Evolutionary conservation across 2,888 invertebrate species (phyloP), one percentile per base, ranked within the genome.

Genomic region (Orthonevra nobilis): DNA sequence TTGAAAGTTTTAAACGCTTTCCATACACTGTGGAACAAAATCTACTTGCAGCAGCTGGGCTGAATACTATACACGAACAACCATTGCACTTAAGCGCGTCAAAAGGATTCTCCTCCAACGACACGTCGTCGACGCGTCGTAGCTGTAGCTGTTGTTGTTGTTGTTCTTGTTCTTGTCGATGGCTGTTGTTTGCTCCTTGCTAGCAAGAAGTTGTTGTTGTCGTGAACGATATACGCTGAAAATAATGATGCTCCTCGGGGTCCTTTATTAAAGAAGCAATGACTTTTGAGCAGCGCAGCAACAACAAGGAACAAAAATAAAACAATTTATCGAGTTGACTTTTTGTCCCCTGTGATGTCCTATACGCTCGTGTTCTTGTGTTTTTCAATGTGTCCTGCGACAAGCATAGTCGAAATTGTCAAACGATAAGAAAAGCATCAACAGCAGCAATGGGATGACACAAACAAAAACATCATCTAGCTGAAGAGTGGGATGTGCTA

Each of bases 291-390:
- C 28, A 50, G 14, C 30, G 56, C 5, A 38, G 46, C 28, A 26
- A 1, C 20, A 44, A 23, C 3, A 10, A 52, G 3, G 20, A 52
- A 52, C 26, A 14, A 30, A 23, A 32, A 38, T 15, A 50, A 60
- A 46, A 72, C 77, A 72, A 61, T 58, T 79, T 73, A 66, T 73
- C 72, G 61, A 68, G 79, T 68, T 79, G 73, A 73, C 73, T 79
- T 58, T 73, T 72, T 54, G 42, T 61, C 44, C 79, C n/a, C n/a
- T 56, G 48, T 60, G 73, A 79, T 61, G 66, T 73, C 54, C 34
- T 50, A 5, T 23, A 23, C 23, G 48, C 58, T 30, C 28, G 54
- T 56, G 60, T 20, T 40, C 10, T 58, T 70, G 44, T 61, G n/a
- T n/a, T n/a, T 52, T 17, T 34, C 19, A 50, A 19, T 50, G 60